A percentile compares a stretch with the other conserved stretches of the same genome.
phyloP scores from a whole-genome alignment of 2,797 vertebrate species.

The Periparus ater region DNA sequence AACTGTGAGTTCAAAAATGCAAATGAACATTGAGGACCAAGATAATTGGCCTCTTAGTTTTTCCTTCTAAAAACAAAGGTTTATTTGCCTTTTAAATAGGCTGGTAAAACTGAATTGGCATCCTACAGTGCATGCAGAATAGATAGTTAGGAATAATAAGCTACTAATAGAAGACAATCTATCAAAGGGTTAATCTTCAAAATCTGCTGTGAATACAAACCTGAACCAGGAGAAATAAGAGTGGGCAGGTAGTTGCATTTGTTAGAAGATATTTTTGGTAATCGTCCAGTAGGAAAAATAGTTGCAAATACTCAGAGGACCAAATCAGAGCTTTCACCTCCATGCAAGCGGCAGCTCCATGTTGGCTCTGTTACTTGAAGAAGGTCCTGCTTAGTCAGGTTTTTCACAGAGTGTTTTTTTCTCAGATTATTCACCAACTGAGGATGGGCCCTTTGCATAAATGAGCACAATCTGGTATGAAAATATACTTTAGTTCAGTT shows the following conservation, averaged over 20 bases:
- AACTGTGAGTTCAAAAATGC: constrained; percentile 40
- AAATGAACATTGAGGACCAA: constrained; percentile 6
- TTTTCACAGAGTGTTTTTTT: not conserved
- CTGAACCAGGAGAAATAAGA: not conserved
- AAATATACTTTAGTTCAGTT: not conserved
- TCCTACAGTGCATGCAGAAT: constrained; percentile 19
- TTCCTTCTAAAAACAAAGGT: constrained; percentile 59
- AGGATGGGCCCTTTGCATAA: not conserved
- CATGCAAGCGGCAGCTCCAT: accelerated
- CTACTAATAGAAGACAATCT: not conserved
- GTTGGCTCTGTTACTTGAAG: not conserved
- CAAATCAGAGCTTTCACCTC: not conserved
- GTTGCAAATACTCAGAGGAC: not conserved
- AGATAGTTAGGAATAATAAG: constrained; percentile 32
- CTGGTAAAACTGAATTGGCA: constrained; percentile 60
- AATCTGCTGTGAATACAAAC: not conserved
- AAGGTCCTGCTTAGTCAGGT: not conserved
- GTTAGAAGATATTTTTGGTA: not conserved
- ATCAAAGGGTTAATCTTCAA: not conserved
- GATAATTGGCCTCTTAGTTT: constrained; percentile 65
- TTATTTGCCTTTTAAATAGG: constrained; percentile 70
- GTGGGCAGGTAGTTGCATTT: not conserved
- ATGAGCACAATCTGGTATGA: not conserved
- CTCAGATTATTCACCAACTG: not conserved
- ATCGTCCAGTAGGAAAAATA: not conserved